Evolutionary conservation across 2,888 invertebrate genomes (phyloP).

Genomic region (Ormyrus rosae): DNA sequence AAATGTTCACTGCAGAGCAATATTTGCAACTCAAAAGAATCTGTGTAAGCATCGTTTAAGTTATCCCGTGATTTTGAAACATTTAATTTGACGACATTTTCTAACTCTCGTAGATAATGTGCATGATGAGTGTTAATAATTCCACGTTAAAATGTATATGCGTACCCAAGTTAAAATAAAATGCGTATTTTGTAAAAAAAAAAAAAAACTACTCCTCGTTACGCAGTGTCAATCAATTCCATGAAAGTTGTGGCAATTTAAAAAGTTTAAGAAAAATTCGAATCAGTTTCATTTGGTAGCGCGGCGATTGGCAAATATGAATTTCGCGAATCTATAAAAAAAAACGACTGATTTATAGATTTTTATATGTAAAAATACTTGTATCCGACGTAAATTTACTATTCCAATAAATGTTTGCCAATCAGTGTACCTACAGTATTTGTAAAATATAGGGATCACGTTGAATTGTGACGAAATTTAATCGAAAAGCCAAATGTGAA

Average conservation of each 20-base stretch:
- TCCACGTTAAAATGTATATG: background rate
- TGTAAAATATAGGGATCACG: constrained; percentile 30
- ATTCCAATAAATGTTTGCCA: constrained; percentile 23
- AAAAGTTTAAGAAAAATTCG: constrained; percentile 7
- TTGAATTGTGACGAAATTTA: constrained; percentile 1
- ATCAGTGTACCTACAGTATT: constrained; percentile 25
- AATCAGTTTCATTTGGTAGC: background rate
- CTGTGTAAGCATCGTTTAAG: too few relatives aligned
- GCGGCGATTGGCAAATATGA: constrained; percentile 3
- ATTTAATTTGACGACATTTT: too few relatives aligned
- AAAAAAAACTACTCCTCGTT: too few relatives aligned
- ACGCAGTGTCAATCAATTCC: background rate
- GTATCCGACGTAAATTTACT: background rate
- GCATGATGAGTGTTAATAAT: too few relatives aligned
- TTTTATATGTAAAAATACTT: constrained; percentile 23
- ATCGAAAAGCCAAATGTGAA: constrained; percentile 26
- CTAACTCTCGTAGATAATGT: too few relatives aligned
- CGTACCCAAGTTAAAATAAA: background rate
- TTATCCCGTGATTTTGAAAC: too few relatives aligned
- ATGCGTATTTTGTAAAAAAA: background rate
- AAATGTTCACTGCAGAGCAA: too few relatives aligned
- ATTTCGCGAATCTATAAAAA: constrained; percentile 15
- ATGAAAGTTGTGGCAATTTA: constrained; percentile 26
- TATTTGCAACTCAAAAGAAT: too few relatives aligned
- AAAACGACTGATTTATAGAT: constrained; percentile 39